These are phyloP conservation scores for Chiloscyllium punctatum DNA, from an alignment of 2,797 vertebrate genomes.

Conservation along the genomic window DNA sequence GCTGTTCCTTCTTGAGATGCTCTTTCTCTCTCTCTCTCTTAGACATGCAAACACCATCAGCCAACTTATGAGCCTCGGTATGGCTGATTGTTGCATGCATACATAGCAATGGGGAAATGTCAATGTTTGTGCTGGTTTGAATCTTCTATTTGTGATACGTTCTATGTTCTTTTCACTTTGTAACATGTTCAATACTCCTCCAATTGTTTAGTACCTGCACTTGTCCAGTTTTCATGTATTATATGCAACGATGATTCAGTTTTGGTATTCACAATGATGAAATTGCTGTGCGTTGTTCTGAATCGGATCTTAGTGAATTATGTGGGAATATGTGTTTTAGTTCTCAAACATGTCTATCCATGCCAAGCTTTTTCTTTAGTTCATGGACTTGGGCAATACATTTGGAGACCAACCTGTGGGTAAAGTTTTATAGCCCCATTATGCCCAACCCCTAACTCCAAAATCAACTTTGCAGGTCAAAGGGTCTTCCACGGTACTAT, in stretches of 20 bases:
- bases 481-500: no score
- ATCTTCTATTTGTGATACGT: neutral
- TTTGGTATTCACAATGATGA: neutral
- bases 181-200: neutral
- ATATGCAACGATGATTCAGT: neutral
- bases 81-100: neutral
- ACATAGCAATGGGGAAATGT: neutral
- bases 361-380: neutral
- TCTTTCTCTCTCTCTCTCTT: neutral
- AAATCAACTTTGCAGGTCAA: no score
- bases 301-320: neutral
- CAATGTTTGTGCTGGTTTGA: neutral
- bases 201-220: neutral
- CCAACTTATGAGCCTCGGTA: neutral
- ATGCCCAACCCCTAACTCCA: no score
- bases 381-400: neutral
- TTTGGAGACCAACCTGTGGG: no score
- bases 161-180: neutral
- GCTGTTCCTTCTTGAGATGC: neutral
- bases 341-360: neutral
- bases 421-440: no score
- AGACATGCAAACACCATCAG: neutral
- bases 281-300: neutral
- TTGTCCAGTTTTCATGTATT: neutral
- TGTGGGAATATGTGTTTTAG: neutral